A percentile compares a stretch with the other conserved stretches of the same genome.
These are phyloP conservation scores for Mellilla xanthometata DNA, from an alignment of 2,888 invertebrate species.

Conservation along the genomic window DNA sequence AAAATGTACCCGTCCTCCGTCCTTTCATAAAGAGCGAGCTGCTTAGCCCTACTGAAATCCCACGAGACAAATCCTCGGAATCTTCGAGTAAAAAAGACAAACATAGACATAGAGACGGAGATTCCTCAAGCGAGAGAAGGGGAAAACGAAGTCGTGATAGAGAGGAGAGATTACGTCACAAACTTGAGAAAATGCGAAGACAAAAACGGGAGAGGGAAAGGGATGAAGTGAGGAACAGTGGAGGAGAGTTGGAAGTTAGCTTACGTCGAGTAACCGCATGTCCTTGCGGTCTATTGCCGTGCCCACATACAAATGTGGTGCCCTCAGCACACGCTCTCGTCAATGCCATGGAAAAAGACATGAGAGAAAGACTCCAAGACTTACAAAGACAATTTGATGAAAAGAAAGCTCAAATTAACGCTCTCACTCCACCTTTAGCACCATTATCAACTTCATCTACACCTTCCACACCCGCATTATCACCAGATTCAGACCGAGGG, in stretches of 20 bases:
- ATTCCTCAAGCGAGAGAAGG: constrained; percentile 66
- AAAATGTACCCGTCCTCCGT: constrained; percentile 41
- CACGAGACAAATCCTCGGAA: constrained; percentile 41
- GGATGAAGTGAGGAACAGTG: constrained; percentile 47
- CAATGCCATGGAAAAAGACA: constrained; percentile 90
- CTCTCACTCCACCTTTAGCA: constrained; percentile 83
- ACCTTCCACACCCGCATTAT: constrained; percentile 69
- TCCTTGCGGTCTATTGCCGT: constrained; percentile 53
- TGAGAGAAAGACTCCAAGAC: constrained; percentile 91
- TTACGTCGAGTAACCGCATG: constrained; percentile 67
- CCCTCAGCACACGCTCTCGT: constrained; percentile 83
- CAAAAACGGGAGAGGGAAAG: constrained; percentile 67
- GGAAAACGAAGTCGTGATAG: constrained; percentile 65
- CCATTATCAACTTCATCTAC: constrained; percentile 64
- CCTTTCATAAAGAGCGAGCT: constrained; percentile 69
- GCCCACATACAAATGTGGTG: constrained; percentile 57
- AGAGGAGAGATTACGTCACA: constrained; percentile 67
- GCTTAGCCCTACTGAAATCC: constrained; percentile 58
- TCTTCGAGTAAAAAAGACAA: constrained; percentile 57
- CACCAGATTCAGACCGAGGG: constrained; percentile 74
- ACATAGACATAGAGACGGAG: constrained; percentile 62
- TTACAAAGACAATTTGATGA: constrained; percentile 91
- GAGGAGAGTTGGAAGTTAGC: constrained; percentile 69
- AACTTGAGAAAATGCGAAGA: constrained; percentile 71
- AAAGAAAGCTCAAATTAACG: constrained; percentile 91